A percentile compares a stretch with the other conserved stretches of the same genome.
phyloP scores from a whole-genome alignment of 2,888 invertebrate species.

The Scrobipalpa costella region DNA sequence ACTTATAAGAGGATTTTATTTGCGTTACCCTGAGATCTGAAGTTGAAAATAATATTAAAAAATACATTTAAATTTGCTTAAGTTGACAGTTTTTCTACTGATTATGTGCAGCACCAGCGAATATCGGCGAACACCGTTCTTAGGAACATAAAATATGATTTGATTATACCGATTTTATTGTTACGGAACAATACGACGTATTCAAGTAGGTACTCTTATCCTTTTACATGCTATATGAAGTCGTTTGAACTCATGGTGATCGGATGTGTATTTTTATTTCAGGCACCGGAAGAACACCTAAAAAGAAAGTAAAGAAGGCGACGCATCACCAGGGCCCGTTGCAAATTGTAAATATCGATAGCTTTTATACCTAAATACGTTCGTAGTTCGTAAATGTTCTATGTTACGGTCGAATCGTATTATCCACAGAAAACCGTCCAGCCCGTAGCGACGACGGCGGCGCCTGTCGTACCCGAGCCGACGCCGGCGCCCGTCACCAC shows the following conservation, averaged over 20 bases:
- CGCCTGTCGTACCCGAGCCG: slow-evolving; percentile 43
- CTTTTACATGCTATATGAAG: not conserved
- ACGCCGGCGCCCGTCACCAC: slow-evolving; percentile 46
- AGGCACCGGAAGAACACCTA: slow-evolving; percentile 62
- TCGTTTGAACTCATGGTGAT: not conserved
- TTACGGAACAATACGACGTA: not conserved
- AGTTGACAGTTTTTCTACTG: slow-evolving; percentile 11
- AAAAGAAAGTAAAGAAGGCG: slow-evolving; percentile 73
- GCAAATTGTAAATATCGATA: slow-evolving; percentile 67
- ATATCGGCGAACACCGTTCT: slow-evolving; percentile 28
- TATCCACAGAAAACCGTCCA: slow-evolving; percentile 48
- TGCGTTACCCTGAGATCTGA: slow-evolving; percentile 77
- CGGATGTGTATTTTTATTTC: slow-evolving; percentile 17
- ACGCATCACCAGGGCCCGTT: slow-evolving; percentile 58
- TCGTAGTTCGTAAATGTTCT: not conserved
- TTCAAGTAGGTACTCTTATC: slow-evolving; percentile 23
- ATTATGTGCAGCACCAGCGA: slow-evolving; percentile 33
- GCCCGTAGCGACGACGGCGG: slow-evolving; percentile 37
- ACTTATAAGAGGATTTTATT: slow-evolving; percentile 73
- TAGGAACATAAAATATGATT: slow-evolving; percentile 12
- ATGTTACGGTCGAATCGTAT: not conserved
- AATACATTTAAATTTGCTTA: not conserved
- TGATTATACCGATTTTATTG: not conserved
- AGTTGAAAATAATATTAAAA: slow-evolving; percentile 38
- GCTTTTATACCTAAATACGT: slow-evolving; percentile 26